These are phyloP conservation scores for Trigoniulus corallinus DNA, from an alignment of 1,140 invertebrate genomes.

Conservation along the genomic window DNA sequence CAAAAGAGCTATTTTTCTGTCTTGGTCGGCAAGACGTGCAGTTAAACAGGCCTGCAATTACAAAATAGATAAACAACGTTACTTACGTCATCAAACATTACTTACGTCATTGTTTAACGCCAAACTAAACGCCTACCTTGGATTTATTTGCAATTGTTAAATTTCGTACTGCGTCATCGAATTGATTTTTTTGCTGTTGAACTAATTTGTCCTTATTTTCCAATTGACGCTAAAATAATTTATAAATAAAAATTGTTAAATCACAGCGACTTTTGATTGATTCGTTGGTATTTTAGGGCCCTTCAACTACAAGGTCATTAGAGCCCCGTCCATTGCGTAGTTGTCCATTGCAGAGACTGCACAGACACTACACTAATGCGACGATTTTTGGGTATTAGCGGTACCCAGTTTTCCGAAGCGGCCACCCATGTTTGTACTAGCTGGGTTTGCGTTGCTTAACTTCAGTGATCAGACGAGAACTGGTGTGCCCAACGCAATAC, in stretches of 20 bases:
- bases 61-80: conserved; percentile 3
- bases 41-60: conserved; percentile 1
- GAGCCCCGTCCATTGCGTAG: no score
- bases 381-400: no score
- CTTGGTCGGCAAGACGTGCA: conserved; percentile 1
- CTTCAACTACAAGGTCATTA: no score
- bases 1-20: conserved; percentile 1
- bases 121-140: conserved; percentile 1
- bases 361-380: no score
- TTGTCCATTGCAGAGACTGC: no score
- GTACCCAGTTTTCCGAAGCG: no score
- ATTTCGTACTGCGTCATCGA: conserved; percentile 15
- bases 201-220: conserved; percentile 21
- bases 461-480: no score
- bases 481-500: no score
- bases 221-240: conserved; percentile 16
- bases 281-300: no score
- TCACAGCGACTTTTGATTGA: no score
- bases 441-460: no score
- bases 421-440: no score
- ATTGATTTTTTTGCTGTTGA: conserved; percentile 15
- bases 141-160: conserved; percentile 8
- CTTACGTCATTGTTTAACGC: not conserved
- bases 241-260: not conserved
- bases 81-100: not conserved